A percentile compares a stretch with the other conserved stretches of the same genome.
These are phyloP conservation scores for Eutrigla gurnardus DNA, from an alignment of 2,797 vertebrate genomes.

Conservation along the genomic window DNA sequence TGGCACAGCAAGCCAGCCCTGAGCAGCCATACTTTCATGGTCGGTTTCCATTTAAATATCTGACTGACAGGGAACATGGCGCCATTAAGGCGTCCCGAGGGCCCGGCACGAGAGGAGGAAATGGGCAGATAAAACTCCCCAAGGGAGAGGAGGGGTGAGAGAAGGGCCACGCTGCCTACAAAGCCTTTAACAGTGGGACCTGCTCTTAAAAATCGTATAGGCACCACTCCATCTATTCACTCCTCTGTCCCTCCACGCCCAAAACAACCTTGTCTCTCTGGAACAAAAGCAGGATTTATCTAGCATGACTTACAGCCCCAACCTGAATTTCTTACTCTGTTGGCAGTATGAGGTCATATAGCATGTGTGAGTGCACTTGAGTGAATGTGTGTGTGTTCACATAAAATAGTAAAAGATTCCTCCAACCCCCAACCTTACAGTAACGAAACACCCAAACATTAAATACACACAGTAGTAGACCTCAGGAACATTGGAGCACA, in stretches of 20 bases:
- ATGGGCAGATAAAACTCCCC: conserved; percentile 84
- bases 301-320: conserved; percentile 79
- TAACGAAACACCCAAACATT: conserved; percentile 61
- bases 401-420: conserved; percentile 64
- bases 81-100: conserved; percentile 83
- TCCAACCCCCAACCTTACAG: conserved; percentile 43
- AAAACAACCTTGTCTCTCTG: conserved; percentile 83
- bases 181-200: conserved; percentile 72
- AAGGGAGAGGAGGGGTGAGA: conserved; percentile 74
- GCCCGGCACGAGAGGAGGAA: conserved; percentile 76
- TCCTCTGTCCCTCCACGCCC: conserved; percentile 67
- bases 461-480: conserved; percentile 32
- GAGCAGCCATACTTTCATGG: conserved; percentile 85
- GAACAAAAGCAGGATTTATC: conserved; percentile 83
- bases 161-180: conserved; percentile 70
- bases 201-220: conserved; percentile 77
- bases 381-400: conserved; percentile 50
- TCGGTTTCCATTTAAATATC: conserved; percentile 87
- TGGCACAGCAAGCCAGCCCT: conserved; percentile 76
- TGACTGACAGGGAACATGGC: conserved; percentile 85
- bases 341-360: conserved; percentile 71
- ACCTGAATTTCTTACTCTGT: conserved; percentile 67
- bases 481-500: conserved; percentile 1
- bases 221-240: conserved; percentile 66
- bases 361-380: conserved; percentile 64